Base-by-base conservation (phyloP, 2,797 vertebrate genomes). In the Stomatorhinus walkeri region DNA sequence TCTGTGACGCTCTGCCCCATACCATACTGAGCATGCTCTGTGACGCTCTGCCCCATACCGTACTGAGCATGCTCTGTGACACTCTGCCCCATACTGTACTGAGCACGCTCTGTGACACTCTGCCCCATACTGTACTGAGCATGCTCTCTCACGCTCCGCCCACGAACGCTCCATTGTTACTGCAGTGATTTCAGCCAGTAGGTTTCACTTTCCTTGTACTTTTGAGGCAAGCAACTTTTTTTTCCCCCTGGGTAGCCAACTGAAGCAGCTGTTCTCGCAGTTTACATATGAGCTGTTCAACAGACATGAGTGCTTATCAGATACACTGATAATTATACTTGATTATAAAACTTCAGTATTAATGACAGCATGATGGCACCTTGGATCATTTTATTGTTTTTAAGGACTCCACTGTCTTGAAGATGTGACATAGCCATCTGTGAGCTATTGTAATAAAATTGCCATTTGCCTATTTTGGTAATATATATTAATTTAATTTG, bases 281-380 rank as follows among this genome's bases (percentile, higher is more conserved):
- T 48, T 84, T 48, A 49, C 81, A 51, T 22, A 49, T 24, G n/a
- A 84, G 40, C n/a, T 84, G 43, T n/a, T 49, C 40, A 48, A 28
- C 81, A 51, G 36, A 48, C n/a, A 48, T 6, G 43, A 14, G n/a
- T 84, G 43, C 10, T 48, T 48, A 51, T 48, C 81, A 84, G 46
- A 84, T 84, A 72, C 46, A 12, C 48, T 46, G 14, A 46, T 48
- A 5, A 83, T 83, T 83, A 49, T 84, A 49, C 43, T 84, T 84
- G 81, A 84, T 84, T 84, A 28, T 84, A 49, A 51, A 49, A 84
- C n/a, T 19, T 48, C 81, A 84, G 40, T 84, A 48, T 84, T 81
- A 81, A 83, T 48, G 81, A 24, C 36, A 51, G 46, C 81, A 84
- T 83, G 43, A 43, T 81, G 76, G 19, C 81, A 49, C 43, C 46